Conservation (phyloP, 2,797 vertebrate genomes). For the Cirrhinus mrigala region DNA sequence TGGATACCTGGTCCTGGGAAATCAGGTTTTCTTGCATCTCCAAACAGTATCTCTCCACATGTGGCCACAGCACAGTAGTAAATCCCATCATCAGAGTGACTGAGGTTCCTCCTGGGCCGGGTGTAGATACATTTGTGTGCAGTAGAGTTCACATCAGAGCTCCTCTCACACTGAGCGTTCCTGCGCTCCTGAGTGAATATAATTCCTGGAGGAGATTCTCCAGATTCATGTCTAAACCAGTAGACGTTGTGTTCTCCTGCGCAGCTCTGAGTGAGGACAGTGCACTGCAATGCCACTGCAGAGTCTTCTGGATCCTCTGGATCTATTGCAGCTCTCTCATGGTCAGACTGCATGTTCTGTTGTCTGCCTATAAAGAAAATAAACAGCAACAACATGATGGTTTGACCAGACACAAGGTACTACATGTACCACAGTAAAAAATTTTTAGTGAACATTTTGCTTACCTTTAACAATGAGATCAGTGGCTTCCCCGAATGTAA, state of each 20-base stretch:
- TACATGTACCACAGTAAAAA: no score
- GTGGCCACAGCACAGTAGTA: conserved; percentile 70
- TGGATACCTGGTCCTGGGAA: background rate
- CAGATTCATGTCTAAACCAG: conserved; percentile 56
- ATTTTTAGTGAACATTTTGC: no score
- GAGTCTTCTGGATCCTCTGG: conserved; percentile 3
- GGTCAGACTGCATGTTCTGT: no score
- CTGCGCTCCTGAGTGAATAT: conserved; percentile 47
- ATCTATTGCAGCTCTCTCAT: background rate
- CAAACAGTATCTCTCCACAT: conserved; percentile 61
- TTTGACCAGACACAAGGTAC: no score
- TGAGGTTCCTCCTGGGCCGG: conserved; percentile 59
- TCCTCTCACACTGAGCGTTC: conserved; percentile 43
- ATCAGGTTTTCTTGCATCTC: conserved; percentile 1
- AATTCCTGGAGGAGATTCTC: conserved; percentile 51
- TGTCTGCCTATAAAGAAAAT: background rate
- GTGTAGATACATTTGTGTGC: conserved; percentile 62
- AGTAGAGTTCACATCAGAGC: background rate
- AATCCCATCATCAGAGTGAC: conserved; percentile 57
- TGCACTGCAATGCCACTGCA: conserved; percentile 63
- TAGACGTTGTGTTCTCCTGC: conserved; percentile 58
- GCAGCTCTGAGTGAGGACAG: conserved; percentile 51
- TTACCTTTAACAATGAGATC: conserved; percentile 1
- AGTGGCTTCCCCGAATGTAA: background rate
- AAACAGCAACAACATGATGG: background rate